Evolutionary conservation across 2,888 invertebrate species (phyloP), one percentile per base, ranked within the genome.

Genomic region (Mesochorus sp.): DNA sequence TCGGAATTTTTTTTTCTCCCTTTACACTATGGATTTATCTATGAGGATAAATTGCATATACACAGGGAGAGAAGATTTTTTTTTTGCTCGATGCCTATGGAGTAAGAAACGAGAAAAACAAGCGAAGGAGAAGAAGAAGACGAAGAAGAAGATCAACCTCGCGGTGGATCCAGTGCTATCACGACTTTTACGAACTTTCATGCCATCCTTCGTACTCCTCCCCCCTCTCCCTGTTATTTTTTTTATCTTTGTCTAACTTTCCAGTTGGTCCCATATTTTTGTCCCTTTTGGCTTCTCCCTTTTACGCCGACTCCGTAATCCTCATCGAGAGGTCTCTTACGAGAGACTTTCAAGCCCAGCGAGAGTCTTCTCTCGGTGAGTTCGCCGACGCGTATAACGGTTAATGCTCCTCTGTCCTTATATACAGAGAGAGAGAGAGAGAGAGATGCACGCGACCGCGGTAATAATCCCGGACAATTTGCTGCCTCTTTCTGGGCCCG

Each of bases 401-500:
- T 71, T 61, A 42, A 62, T 62, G 5, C 39, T 47, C 37, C 37
- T 64, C 49, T 57, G 31, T 28, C 47, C 4, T 24, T 10, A n/a
- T 26, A 4, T 34, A 31, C 34, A 21, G 12, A 8, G 10, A n/a
- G n/a, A 34, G 12, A 6, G 47, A n/a, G 37, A 37, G 12, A 37
- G 12, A 66, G 42, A 76, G 28, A 68, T 57, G 74, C 39, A 62
- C 67, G 66, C 21, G 61, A 81, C 71, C 80, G 44, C 78, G 80
- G 83, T 85, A 85, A 85, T 85, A 84, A 85, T 81, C 70, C 72
- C 72, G 81, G 75, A 84, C 81, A 84, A 85, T 87, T 86, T 84
- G 81, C 81, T 68, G 44, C 55, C 24, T 71, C 51, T 71, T 59
- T 80, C 77, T 49, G 21, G 49, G 37, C 68, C 49, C 67, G 71